Evolutionary conservation across 2,888 invertebrate species (phyloP).

Genomic region (Drosophila fungiperda): DNA sequence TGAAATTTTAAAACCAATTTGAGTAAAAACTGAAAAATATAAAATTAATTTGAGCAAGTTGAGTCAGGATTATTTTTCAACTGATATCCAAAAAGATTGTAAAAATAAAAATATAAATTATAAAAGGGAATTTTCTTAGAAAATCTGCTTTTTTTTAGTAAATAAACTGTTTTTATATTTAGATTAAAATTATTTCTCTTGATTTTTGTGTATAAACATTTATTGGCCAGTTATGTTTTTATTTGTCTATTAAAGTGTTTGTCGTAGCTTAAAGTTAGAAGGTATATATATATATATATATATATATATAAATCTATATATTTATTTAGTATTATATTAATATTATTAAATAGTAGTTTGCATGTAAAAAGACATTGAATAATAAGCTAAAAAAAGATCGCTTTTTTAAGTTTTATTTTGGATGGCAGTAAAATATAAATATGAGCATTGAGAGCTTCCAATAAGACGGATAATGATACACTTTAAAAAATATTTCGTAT

Average conservation of each 20-base stretch:
- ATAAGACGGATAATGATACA: conserved; percentile 54
- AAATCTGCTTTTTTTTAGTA: not conserved
- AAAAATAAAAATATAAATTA: not conserved
- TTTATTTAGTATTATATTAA: not conserved
- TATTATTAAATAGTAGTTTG: conserved; percentile 29
- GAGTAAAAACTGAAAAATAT: no score
- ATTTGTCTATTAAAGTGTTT: conserved; percentile 32
- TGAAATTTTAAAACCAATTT: no score
- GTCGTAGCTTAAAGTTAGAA: conserved; percentile 34
- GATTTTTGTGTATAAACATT: conserved; percentile 45
- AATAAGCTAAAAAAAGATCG: conserved; percentile 18
- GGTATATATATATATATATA: conserved; percentile 16
- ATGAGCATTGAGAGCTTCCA: conserved; percentile 32
- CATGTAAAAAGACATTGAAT: conserved; percentile 57
- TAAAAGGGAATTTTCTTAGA: not conserved
- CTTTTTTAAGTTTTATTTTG: conserved; percentile 17
- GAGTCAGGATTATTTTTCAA: not conserved
- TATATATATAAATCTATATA: not conserved
- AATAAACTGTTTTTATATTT: not conserved
- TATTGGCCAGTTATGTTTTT: conserved; percentile 62
- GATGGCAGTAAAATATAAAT: conserved; percentile 66
- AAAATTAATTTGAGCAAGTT: not conserved
- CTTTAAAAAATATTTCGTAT: conserved; percentile 31
- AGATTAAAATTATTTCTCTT: not conserved
- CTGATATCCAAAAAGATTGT: not conserved